Evolutionary conservation across 2,888 invertebrate genomes (phyloP).

Genomic region (Trissonchulus latispiculum): DNA sequence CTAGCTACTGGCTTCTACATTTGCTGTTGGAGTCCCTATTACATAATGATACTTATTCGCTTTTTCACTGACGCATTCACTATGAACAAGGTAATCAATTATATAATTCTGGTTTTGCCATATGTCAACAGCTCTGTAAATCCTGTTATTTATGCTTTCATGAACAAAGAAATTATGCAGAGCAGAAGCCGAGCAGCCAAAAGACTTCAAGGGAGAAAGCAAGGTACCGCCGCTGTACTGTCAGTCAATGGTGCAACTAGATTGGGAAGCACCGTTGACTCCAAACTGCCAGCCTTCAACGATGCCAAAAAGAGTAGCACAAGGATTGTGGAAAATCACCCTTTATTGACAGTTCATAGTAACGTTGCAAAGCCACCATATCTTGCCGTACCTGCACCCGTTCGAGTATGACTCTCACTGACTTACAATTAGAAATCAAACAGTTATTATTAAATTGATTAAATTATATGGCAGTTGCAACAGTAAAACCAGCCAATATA

Average conservation of each 20-base stretch:
- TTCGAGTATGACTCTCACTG: not conserved
- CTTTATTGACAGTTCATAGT: too few species aligned
- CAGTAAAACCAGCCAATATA: too few species aligned
- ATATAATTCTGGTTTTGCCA: not conserved
- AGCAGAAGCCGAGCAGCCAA: not conserved
- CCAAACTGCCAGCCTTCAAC: too few species aligned
- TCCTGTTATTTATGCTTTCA: conserved; percentile 4
- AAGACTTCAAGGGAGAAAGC: not conserved
- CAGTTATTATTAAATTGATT: not conserved
- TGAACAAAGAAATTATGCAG: conserved; percentile 3
- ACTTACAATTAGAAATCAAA: not conserved
- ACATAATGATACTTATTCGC: not conserved
- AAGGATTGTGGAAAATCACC: too few species aligned
- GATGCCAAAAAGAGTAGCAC: too few species aligned
- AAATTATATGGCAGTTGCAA: too few species aligned
- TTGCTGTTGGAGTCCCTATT: conserved; percentile 6
- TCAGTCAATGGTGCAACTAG: too few species aligned
- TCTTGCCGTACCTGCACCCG: not conserved
- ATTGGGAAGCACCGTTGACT: too few species aligned
- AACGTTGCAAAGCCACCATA: not conserved
- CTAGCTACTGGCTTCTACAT: conserved; percentile 1
- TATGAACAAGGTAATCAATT: not conserved
- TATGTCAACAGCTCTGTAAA: not conserved
- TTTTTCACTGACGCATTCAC: not conserved
- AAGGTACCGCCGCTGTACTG: not conserved